Conservation (phyloP, 2,888 invertebrate species). For the Drosophila demipolita region DNA sequence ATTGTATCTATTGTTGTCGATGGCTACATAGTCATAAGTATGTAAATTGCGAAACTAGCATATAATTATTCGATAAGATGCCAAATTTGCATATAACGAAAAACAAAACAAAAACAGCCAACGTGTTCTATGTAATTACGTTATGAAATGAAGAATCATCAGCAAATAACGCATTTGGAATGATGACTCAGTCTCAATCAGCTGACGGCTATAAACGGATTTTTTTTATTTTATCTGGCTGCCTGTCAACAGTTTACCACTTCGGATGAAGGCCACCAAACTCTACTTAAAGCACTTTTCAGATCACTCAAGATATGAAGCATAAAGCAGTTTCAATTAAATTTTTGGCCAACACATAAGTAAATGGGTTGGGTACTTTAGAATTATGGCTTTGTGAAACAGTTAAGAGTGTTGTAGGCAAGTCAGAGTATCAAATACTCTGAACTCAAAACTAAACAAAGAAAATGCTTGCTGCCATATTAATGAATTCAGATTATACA, state of each 20-base stretch:
- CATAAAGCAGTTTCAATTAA: conserved; percentile 43
- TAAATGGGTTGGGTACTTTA: conserved; percentile 39
- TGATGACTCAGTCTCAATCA: conserved; percentile 52
- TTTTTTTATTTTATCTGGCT: conserved; percentile 13
- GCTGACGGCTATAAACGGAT: conserved; percentile 8
- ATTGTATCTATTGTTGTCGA: conserved; percentile 60
- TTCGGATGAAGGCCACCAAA: conserved; percentile 26
- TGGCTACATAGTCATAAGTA: conserved; percentile 28
- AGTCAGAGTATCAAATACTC: background rate
- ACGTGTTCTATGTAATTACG: conserved; percentile 64
- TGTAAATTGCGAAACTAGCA: conserved; percentile 44
- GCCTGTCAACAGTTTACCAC: conserved; percentile 10
- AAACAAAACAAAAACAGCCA: conserved; percentile 12
- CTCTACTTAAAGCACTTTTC: conserved; percentile 3
- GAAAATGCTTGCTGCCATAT: background rate
- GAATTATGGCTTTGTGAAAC: conserved; percentile 4
- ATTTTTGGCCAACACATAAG: conserved; percentile 42
- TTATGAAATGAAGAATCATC: conserved; percentile 39
- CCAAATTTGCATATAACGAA: conserved; percentile 67
- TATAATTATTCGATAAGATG: conserved; percentile 63
- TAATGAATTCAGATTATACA: background rate
- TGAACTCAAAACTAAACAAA: background rate
- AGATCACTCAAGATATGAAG: conserved; percentile 24
- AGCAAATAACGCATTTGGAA: conserved; percentile 44
- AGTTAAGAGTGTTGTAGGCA: background rate